Base-by-base conservation (phyloP, 2,888 invertebrate species). In the Hedya salicella region DNA sequence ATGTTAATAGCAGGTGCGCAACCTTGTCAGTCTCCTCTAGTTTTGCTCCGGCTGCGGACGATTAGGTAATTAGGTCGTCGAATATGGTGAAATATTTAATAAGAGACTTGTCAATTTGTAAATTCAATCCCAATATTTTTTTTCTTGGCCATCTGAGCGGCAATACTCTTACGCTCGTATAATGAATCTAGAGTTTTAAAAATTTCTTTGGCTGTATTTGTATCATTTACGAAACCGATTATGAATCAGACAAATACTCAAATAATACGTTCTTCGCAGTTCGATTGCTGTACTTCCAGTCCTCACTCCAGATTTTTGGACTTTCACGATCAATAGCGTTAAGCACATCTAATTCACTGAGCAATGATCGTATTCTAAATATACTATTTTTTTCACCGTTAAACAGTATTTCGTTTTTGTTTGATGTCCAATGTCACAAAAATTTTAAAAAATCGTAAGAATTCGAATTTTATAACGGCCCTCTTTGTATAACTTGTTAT, bases 1-100 rank as follows among this genome's bases (percentile, higher is more conserved):
- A 62, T n/a, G 81, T 80, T 1, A 82, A 44, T 11, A 84, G 69
- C n/a, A 83, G 71, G 67, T 83, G 79, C 0, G 79, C 70, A 2
- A 84, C 70, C 69, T 81, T 82, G 57, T 82, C 81, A 3, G 74
- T 78, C 70, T 85, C 82, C 17, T 81, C 77, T 3, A 83, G 50
- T 53, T 75, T 78, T 1, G 78, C 81, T 30, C 85, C 82, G 11
- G 82, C 77, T 0, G 78, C 74, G 5, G 19, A 3, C 8, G 44
- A 14, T 21, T 56, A 42, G 11, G 25, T 30, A 9, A 56, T 42
- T 3, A 56, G 11, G 2, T 56, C 25, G 4, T 42, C 54, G 11
- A 56, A 56, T 1, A 4, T 16, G 8, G 40, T 1, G 11, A 56
- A 56, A 67, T 75, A 71, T 64, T 68, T 68, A 9, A 69, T 46